Evolutionary conservation across 2,113 vertebrate species (phyloP), one percentile per base, ranked within the genome.

Genomic region (Nipponia nippon): DNA sequence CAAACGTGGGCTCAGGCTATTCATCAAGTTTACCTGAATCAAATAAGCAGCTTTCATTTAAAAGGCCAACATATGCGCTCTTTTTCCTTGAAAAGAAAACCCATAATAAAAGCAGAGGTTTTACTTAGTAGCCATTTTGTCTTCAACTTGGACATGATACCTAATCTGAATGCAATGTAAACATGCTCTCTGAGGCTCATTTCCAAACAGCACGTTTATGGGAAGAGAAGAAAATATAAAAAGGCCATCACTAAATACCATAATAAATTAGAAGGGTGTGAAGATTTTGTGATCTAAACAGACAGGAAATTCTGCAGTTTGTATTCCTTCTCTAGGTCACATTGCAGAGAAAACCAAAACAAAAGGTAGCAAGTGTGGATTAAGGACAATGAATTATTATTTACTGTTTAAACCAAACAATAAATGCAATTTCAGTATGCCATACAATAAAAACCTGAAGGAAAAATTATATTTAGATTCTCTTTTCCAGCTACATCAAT

Each of bases 111-210:
- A 91, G 84, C 84, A 80, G 79, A 88, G 87, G 52, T 90, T 96
- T 95, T 80, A 93, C 70, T 97, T 93, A 95, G 98, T 97, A 97
- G 97, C 98, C 98, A 98, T 97, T 96, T 98, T 97, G 97, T 97
- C 85, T 97, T 97, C 95, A 97, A 97, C 87, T 96, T 95, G 95
- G 78, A 97, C 92, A 92, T 85, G 89, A 96, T 95, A 95, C 94
- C 93, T 96, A 93, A 92, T 82, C 94, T 89, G 80, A 96, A 96
- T 65, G 87, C 85, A 97, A 96, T 91, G 96, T 98, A 97, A 98
- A 97, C 81, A 95, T 50, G 52, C 89, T 94, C 91, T 94, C 71
- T 14, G 46, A 88, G 78, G 83, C 89, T 95, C 82, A 56, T 65
- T 95, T 93, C 91, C 83, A 93, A 91, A 69, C 65, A 81, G 49